phyloP scores from a whole-genome alignment of 2,113 vertebrate genomes.

The Chunga burmeisteri region DNA sequence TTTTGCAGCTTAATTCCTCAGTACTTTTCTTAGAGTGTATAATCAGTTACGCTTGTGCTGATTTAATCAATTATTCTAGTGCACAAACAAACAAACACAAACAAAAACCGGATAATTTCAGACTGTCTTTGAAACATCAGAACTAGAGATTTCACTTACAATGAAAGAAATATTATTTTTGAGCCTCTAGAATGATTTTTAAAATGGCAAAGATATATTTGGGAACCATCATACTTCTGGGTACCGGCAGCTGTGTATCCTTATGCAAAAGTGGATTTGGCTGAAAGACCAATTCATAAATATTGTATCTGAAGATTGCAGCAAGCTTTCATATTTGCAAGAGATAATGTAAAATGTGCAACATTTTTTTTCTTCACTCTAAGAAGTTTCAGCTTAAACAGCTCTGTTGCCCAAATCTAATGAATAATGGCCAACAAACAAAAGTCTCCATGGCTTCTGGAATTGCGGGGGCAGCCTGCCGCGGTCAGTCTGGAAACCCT shows the following conservation, averaged over 20 bases:
- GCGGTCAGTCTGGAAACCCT: background rate
- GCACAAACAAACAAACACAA: conserved; percentile 54
- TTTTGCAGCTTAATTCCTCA: conserved; percentile 32
- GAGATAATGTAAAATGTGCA: conserved; percentile 54
- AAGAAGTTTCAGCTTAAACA: conserved; percentile 32
- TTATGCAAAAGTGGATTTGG: conserved; percentile 56
- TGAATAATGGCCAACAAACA: background rate
- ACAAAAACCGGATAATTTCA: conserved; percentile 51
- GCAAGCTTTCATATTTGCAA: conserved; percentile 48
- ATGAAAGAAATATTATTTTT: conserved; percentile 51
- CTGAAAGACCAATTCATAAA: conserved; percentile 66
- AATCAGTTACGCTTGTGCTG: conserved; percentile 56
- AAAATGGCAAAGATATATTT: conserved; percentile 58
- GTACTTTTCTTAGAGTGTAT: conserved; percentile 43
- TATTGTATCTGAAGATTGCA: conserved; percentile 44
- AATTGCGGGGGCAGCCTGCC: background rate
- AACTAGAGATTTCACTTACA: conserved; percentile 22
- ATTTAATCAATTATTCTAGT: conserved; percentile 67
- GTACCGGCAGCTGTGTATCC: conserved; percentile 60
- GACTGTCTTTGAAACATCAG: conserved; percentile 36
- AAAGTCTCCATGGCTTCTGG: background rate
- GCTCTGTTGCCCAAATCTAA: background rate
- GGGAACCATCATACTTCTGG: conserved; percentile 41
- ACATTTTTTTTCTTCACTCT: conserved; percentile 12
- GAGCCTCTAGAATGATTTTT: conserved; percentile 1